Evolutionary conservation across 2,888 invertebrate genomes (phyloP), one percentile per base, ranked within the genome.

Genomic region (Rhyacophila evoluta): DNA sequence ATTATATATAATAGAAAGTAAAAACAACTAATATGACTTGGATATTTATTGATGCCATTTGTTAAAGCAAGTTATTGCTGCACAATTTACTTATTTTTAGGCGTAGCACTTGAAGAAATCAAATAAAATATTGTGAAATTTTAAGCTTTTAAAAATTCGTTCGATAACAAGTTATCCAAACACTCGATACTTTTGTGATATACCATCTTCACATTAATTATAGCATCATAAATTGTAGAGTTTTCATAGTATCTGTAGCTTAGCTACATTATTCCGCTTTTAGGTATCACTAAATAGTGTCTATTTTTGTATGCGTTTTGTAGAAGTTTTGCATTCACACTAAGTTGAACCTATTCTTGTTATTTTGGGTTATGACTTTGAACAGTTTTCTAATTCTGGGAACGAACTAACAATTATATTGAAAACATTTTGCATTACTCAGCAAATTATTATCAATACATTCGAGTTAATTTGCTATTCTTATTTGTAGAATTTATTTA

Each of bases 251-350:
- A 8, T 55, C 55, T 8, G 55, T 55, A 55, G 55, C 55, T 55
- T 55, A 55, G 55, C 55, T 55, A 55, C 55, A 55, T 55, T 55
- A 55, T 55, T 55, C 19, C 55, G 55, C 55, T 55, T 55, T 55
- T 55, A 55, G 55, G 55, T 55, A 55, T 55, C 25, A 41, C 41
- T 15, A 2, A 12, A 55, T 55, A 55, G 55, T 25, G 15, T 55
- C 55, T 55, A 55, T 10, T 55, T 55, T 55, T 55, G 55, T 55
- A 55, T 55, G 19, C 29, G 55, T 55, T 55, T 55, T 55, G 55
- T 55, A 55, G 55, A 25, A 8, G 19, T 55, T 19, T 55, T 55
- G 55, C 55, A 55, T 55, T 55, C 19, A 2, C 55, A 55, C 55
- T 25, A 55, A 19, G 55, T 25, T 55, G 2, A 55, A 55, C 55